phyloP scores from a whole-genome alignment of 2,113 vertebrate genomes.

The Pelecanus crispus region DNA sequence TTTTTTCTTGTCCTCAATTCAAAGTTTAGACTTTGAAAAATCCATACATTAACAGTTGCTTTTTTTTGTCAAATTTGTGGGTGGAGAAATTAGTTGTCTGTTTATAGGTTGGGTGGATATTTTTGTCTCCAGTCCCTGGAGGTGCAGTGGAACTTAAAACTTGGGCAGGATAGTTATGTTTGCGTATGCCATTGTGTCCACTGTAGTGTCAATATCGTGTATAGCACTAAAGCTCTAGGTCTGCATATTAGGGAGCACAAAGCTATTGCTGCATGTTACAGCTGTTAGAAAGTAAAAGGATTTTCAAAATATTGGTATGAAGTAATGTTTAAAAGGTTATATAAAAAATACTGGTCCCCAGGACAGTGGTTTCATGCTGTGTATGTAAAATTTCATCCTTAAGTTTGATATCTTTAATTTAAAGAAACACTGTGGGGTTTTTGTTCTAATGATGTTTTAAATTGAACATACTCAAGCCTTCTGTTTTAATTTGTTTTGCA shows the following conservation, averaged over 20 bases:
- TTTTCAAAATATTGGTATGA: background rate
- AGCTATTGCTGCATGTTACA: background rate
- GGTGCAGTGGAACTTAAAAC: background rate
- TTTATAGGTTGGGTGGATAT: fast-evolving
- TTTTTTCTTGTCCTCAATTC: background rate
- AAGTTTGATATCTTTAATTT: background rate
- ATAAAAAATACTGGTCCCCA: background rate
- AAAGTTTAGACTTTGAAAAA: background rate
- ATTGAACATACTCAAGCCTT: background rate
- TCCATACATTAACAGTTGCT: background rate
- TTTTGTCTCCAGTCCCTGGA: background rate
- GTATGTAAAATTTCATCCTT: background rate
- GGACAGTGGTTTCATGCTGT: background rate
- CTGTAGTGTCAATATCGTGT: fast-evolving
- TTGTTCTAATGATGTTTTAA: background rate
- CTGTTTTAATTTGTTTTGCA: slow-evolving; percentile 46
- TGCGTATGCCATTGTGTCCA: background rate
- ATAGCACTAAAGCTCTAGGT: background rate
- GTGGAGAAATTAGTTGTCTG: background rate
- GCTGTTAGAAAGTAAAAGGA: background rate
- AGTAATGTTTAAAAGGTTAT: background rate
- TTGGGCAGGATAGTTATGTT: background rate
- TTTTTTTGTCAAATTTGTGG: background rate
- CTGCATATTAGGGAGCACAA: background rate
- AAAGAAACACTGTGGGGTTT: background rate